Evolutionary conservation across 1,140 invertebrate genomes (phyloP), one percentile per base, ranked within the genome.

Genomic region (Drosophila ohnishii): DNA sequence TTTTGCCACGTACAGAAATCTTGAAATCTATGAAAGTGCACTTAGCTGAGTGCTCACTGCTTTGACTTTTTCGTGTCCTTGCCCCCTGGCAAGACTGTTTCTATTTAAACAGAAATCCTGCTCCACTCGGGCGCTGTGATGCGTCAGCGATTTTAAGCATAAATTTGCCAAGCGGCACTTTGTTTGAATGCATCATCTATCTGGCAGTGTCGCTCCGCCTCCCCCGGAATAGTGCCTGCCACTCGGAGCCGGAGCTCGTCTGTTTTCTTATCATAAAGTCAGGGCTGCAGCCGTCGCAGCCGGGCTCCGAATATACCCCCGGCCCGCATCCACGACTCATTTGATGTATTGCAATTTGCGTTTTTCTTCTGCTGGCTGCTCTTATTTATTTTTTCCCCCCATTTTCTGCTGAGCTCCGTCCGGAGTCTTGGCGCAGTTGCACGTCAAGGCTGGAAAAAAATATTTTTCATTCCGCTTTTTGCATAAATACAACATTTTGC

Each of bases 391-490:
- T 70, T 82, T 75, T 51, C 47, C 39, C 42, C 50, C n/a, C 19
- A 11, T 39, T 39, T 64, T 30, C 59, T 42, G 10, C 35, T 35
- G 42, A 30, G 22, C 39, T 70, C 50, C 40, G 67, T 70, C 51
- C 58, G 65, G 61, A 83, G 74, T 34, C 61, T 48, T 65, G 70
- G 50, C 75, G 57, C 84, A 83, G 83, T 82, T 82, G 79, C 83
- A 63, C 81, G 84, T 80, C 84, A 87, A 88, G 83, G 84, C 79
- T 88, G 67, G 72, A 70, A 77, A 80, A 87, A 87, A 87, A 86
- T 87, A 87, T 87, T 87, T 87, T 77, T 88, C 79, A 87, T 88
- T 88, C 64, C 64, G 76, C 76, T 84, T 78, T 87, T 88, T 87
- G 84, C 84, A 87, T 88, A 84, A 87, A 87, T 84, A 88, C 76